Evolutionary conservation across 2,888 invertebrate genomes (phyloP).

Genomic region (Seladonia tumulorum): DNA sequence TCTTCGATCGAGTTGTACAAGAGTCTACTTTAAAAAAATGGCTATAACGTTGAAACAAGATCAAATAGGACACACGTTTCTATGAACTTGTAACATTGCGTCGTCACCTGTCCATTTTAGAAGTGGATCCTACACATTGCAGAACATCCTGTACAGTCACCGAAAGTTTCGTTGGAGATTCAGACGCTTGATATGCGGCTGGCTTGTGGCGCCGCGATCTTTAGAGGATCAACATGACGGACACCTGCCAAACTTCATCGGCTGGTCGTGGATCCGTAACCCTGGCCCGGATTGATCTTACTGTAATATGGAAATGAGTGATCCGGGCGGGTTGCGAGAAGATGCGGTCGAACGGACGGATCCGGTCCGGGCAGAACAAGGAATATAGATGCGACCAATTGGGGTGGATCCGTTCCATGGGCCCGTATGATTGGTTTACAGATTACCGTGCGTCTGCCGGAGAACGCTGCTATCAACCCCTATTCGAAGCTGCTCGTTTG

Average conservation of each 20-base stretch:
- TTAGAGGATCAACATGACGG: constrained; percentile 27
- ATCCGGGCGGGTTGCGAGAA: constrained; percentile 62
- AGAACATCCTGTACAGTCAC: neutral
- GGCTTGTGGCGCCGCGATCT: neutral
- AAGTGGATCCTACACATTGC: no score
- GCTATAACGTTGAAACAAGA: no score
- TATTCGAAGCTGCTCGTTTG: constrained; percentile 48
- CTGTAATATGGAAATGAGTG: constrained; percentile 81
- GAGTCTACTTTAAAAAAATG: no score
- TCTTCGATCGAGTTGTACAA: no score
- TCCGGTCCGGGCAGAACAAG: constrained; percentile 58
- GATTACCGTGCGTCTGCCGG: constrained; percentile 72
- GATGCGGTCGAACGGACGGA: constrained; percentile 53
- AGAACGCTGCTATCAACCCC: constrained; percentile 39
- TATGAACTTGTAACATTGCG: no score
- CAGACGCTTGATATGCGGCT: neutral
- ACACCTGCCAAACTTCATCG: constrained; percentile 77
- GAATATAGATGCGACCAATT: constrained; percentile 66
- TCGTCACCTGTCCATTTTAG: no score
- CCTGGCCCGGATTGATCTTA: constrained; percentile 77
- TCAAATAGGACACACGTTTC: no score
- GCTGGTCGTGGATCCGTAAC: constrained; percentile 60
- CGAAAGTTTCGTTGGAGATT: neutral
- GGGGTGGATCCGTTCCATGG: constrained; percentile 63
- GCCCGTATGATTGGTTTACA: constrained; percentile 82